phyloP scores from a whole-genome alignment of 1,140 invertebrate genomes.

The Pararge aegeria region DNA sequence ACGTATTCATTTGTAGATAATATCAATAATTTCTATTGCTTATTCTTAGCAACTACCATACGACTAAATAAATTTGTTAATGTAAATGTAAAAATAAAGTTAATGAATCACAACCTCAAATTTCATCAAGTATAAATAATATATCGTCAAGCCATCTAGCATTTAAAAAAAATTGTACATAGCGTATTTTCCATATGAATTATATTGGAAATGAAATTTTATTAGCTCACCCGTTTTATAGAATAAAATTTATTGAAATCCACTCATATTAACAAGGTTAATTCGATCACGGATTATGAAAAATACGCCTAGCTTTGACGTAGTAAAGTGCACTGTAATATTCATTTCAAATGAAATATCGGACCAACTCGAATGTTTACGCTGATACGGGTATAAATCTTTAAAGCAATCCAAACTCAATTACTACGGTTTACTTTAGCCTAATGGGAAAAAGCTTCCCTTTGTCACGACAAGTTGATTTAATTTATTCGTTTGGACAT shows the following conservation, averaged over 20 bases:
- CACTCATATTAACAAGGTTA: neutral
- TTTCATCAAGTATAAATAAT: no score
- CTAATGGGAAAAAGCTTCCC: constrained; percentile 61
- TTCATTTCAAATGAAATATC: constrained; percentile 11
- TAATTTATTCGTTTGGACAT: constrained; percentile 60
- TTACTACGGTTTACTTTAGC: constrained; percentile 63
- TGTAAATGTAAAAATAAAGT: no score
- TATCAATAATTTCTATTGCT: no score
- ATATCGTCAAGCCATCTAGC: no score
- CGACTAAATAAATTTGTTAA: no score
- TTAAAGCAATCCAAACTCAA: constrained; percentile 71
- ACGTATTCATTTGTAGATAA: no score
- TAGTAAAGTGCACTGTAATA: neutral
- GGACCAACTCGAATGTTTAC: constrained; percentile 5
- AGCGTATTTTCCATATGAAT: no score
- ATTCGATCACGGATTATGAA: neutral
- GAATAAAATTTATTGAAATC: constrained; percentile 3
- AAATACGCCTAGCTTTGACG: neutral
- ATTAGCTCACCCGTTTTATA: neutral
- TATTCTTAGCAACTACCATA: no score
- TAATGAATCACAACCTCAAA: no score
- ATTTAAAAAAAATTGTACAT: no score
- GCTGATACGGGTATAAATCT: constrained; percentile 49
- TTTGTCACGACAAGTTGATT: constrained; percentile 57
- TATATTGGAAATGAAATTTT: no score